Evolutionary conservation across 2,888 invertebrate species (phyloP), one percentile per base, ranked within the genome.

Genomic region (Sipha maydis): DNA sequence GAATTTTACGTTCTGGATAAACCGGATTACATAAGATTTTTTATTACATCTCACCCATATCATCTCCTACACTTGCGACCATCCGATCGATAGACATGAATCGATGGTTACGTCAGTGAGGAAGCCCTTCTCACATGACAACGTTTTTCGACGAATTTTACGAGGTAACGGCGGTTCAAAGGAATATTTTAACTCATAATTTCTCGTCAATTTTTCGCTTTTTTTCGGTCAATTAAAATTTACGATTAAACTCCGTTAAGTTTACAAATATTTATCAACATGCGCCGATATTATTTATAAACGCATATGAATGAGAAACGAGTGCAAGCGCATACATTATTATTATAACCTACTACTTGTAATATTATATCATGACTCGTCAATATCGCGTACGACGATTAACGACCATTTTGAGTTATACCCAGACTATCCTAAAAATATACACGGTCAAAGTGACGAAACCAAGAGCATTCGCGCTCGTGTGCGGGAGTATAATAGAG

Each of bases 261-360:
- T 21, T 5, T 77, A n/a, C n/a, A 76, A 76, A 76, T 48, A 76
- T n/a, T 77, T 77, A 77, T 77, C 25, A 28, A 54, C 77, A 48
- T 11, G 41, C 25, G 21, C 79, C 21, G 34, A 79, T 34, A 79
- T 78, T 78, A 78, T 61, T 61, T 61, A 34, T 79, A 61, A 61
- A 79, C 9, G 25, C 48, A 31, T 28, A 48, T 14, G 25, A 21
- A 25, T 21, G 61, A 61, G 8, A 21, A 61, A 7, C 76, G 76
- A 41, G 41, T 75, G 28, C 17, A 41, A 14, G 17, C 17, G 14
- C n/a, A 54, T 54, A 19, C 25, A 76, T 14, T n/a, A 48, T 41
- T 41, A n/a, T 54, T 61, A 38, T 25, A 38, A 38, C 21, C 34
- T 25, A 61, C 48, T 14, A 61, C 48, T 14, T 48, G 2, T 61